Conservation (phyloP, 2,113 vertebrate species). For the Fulica atra region DNA sequence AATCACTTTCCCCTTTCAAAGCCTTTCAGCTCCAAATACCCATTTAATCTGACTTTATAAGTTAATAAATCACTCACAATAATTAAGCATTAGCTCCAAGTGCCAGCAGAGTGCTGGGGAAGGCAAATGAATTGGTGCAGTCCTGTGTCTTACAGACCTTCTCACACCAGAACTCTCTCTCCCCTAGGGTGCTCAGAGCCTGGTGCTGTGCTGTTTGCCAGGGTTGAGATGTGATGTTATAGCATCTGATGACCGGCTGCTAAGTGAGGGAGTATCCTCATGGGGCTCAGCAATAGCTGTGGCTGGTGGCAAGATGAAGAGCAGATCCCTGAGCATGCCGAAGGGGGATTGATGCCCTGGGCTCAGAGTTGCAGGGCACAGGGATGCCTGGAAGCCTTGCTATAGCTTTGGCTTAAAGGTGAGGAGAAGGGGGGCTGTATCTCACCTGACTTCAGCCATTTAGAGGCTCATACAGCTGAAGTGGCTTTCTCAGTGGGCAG, state of each 20-base stretch:
- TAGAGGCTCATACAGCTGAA: not conserved
- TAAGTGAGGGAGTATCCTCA: not conserved
- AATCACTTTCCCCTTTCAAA: conserved; percentile 53
- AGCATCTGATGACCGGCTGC: not conserved
- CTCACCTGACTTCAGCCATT: not conserved
- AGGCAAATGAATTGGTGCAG: not conserved
- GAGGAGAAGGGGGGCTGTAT: not conserved
- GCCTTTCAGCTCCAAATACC: conserved; percentile 49
- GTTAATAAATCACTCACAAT: conserved; percentile 63
- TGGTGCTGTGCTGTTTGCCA: rapidly evolving
- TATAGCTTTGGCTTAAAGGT: not conserved
- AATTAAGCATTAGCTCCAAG: conserved; percentile 42
- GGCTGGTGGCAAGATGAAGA: not conserved
- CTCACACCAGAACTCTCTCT: not conserved
- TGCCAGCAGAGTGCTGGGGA: not conserved
- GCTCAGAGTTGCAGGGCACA: not conserved
- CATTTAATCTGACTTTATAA: conserved; percentile 65
- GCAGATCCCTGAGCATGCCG: not conserved
- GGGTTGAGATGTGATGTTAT: not conserved
- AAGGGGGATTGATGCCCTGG: not conserved
- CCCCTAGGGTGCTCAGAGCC: not conserved
- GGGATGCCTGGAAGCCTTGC: not conserved
- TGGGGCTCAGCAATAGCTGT: not conserved
- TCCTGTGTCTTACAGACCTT: not conserved
- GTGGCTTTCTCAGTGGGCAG: not conserved